Percentiles rank a stretch among this genome's conserved stretches.
These are phyloP conservation scores for Patella depressa DNA, from an alignment of 2,888 invertebrate genomes.

Conservation along the genomic window DNA sequence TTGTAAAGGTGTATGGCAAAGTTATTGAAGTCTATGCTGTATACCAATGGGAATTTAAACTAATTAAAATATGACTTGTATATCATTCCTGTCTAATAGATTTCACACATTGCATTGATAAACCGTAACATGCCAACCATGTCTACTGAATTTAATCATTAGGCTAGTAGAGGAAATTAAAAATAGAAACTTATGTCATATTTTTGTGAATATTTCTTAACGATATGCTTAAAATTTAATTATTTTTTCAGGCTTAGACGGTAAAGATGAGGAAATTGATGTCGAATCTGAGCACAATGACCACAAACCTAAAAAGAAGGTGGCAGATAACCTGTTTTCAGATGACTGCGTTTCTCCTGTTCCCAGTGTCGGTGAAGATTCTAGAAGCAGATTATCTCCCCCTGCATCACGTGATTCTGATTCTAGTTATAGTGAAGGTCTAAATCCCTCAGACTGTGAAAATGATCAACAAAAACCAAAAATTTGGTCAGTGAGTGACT, in stretches of 20 bases:
- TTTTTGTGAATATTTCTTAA: no score
- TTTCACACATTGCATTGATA: no score
- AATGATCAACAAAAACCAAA: conserved; percentile 49
- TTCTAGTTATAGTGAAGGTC: conserved; percentile 27
- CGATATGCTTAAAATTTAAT: no score
- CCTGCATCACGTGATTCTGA: conserved; percentile 37
- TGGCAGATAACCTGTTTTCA: conserved; percentile 11
- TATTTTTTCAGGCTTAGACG: no score
- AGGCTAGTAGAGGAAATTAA: no score
- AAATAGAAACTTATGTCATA: no score
- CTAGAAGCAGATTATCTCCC: conserved; percentile 32
- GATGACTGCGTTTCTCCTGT: conserved; percentile 31
- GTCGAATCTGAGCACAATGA: conserved; percentile 21
- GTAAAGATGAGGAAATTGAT: conserved; percentile 22
- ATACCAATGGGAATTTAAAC: no score
- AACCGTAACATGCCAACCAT: no score
- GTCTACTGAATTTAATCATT: no score
- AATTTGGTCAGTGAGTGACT: conserved; percentile 61
- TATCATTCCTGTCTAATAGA: no score
- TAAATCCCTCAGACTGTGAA: conserved; percentile 25
- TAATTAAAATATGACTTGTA: no score
- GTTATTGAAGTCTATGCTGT: neutral
- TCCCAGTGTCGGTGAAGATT: conserved; percentile 35
- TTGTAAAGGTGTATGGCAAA: neutral
- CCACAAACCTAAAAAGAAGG: conserved; percentile 6